Evolutionary conservation across 1,140 invertebrate species (phyloP), one percentile per base, ranked within the genome.

Genomic region (Luehdorfia chinensis): DNA sequence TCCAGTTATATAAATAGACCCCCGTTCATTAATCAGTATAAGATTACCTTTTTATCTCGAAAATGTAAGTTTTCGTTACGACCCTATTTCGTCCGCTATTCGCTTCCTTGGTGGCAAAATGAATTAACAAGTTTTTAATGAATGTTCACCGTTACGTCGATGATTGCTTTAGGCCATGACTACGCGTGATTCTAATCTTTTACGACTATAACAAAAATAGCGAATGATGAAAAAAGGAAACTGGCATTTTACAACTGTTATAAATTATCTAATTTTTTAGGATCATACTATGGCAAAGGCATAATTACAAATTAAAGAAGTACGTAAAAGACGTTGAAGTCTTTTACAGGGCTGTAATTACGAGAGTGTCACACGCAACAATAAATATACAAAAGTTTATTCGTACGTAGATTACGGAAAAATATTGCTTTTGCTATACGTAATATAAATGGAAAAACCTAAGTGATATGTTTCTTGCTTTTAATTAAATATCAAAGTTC

Each of bases 401-500:
- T 21, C 34, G 11, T 37, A 21, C 18, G 34, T 37, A 12, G 3
- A 28, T 9, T 27, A 43, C 39, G 39, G 39, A 16, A 37, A 37
- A 15, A 37, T 33, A 33, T 33, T 16, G 32, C 12, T 37, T 37
- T 15, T 37, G 34, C 11, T 16, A 37, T 16, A 37, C 34, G 39
- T 43, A 28, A 43, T 30, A 43, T 11, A 28, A 27, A 9, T 28
- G 39, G 39, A 28, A 43, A 43, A 43, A 43, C 39, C 39, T 28
- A 43, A 28, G 39, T 43, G 39, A 25, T 28, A 9, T n/a, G n/a
- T 4, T 43, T 43, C n/a, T 9, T 43, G 39, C 14, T 28, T 43
- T 43, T 43, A 43, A 43, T 43, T 43, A 43, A 43, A 43, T 43
- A 27, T 43, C 39, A 25, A 28, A 48, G 32, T 48, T 48, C 23